Evolutionary conservation across 2,797 vertebrate species (phyloP).

Genomic region (Bovichtus diacanthus): DNA sequence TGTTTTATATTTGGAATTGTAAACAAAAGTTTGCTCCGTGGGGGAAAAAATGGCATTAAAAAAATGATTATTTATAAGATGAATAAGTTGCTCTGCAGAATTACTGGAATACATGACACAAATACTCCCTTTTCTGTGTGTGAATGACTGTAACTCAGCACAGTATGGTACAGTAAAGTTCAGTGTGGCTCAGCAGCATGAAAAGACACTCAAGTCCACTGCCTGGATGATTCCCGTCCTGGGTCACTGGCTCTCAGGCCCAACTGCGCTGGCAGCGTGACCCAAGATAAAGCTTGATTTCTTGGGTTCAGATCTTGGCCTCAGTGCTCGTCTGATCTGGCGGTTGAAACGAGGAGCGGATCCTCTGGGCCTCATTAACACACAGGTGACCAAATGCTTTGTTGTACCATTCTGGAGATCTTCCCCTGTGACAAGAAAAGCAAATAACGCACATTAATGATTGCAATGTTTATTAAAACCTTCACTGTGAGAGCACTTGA

Average conservation of each 20-base stretch:
- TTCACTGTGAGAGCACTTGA: background rate
- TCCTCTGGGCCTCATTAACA: slow-evolving; percentile 90
- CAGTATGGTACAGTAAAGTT: slow-evolving; percentile 50
- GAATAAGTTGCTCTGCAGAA: slow-evolving; percentile 44
- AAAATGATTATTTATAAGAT: slow-evolving; percentile 32
- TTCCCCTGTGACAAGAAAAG: slow-evolving; percentile 84
- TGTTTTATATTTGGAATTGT: slow-evolving; percentile 14
- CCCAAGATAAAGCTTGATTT: slow-evolving; percentile 25
- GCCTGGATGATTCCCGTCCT: slow-evolving; percentile 21
- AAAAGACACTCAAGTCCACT: slow-evolving; percentile 42
- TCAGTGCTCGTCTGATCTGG: slow-evolving; percentile 87
- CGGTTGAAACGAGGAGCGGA: slow-evolving; percentile 92
- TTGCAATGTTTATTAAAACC: background rate
- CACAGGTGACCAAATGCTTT: slow-evolving; percentile 93
- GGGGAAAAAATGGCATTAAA: slow-evolving; percentile 15
- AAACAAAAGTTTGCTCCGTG: slow-evolving; percentile 22
- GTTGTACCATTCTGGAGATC: slow-evolving; percentile 96
- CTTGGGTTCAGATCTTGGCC: slow-evolving; percentile 86
- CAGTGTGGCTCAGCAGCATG: slow-evolving; percentile 54
- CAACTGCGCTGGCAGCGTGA: slow-evolving; percentile 31
- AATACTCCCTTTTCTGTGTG: slow-evolving; percentile 34
- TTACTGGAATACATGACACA: background rate
- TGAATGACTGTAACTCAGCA: slow-evolving; percentile 49
- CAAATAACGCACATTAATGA: background rate
- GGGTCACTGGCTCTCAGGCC: slow-evolving; percentile 27